A percentile compares a stretch with the other conserved stretches of the same genome.
Evolutionary conservation across 2,113 vertebrate species (phyloP).

Genomic region (Mesocricetus auratus): DNA sequence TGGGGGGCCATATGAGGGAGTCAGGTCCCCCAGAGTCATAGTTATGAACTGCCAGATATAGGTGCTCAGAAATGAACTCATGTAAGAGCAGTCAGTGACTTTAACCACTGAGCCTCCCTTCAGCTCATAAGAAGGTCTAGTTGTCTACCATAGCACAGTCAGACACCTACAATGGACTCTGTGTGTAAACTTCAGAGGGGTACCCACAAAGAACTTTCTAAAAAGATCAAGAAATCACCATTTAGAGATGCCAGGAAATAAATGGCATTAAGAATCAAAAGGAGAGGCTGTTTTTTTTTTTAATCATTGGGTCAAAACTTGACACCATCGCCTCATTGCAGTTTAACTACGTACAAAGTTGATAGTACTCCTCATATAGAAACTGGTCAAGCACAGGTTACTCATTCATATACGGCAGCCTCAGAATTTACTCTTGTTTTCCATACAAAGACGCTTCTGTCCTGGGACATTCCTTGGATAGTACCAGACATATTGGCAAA

Average conservation of each 20-base stretch:
- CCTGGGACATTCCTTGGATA: slow-evolving; percentile 85
- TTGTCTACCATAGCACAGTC: neutral
- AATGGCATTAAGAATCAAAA: slow-evolving; percentile 65
- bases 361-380: slow-evolving; percentile 69
- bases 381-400: slow-evolving; percentile 62
- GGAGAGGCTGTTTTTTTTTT: neutral
- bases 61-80: neutral
- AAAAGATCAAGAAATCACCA: neutral
- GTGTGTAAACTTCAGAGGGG: neutral
- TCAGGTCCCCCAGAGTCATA: neutral
- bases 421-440: slow-evolving; percentile 76
- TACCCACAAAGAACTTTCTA: neutral
- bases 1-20: too few species aligned
- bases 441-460: slow-evolving; percentile 87
- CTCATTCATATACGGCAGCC: slow-evolving; percentile 80
- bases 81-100: neutral
- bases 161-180: neutral
- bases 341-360: slow-evolving; percentile 78
- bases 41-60: neutral
- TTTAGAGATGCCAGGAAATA: slow-evolving; percentile 30
- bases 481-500: slow-evolving; percentile 82
- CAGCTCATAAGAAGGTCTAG: neutral
- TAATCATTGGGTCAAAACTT: slow-evolving; percentile 58
- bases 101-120: too few species aligned
- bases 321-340: slow-evolving; percentile 6